Base-by-base conservation (phyloP, 2,888 invertebrate genomes). In the Standfussiana lucernea region DNA sequence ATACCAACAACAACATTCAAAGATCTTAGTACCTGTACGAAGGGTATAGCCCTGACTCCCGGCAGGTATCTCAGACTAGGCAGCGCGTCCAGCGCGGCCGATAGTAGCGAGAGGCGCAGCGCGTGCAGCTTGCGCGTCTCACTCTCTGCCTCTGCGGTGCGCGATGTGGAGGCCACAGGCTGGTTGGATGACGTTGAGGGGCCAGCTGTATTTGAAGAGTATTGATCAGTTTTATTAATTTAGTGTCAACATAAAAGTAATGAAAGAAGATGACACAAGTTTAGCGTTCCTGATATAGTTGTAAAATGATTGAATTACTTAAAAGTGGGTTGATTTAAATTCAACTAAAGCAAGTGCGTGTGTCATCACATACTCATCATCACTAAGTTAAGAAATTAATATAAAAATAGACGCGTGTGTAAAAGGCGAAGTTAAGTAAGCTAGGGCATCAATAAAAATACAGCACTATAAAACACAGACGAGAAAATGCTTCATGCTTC, bases 11-110 rank as follows among this genome's bases (percentile, higher is more conserved):
- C 21, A 47, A 59, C 28, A 59, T 18, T 32, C 15, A n/a, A 13
- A 18, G 56, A 59, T 32, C 15, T 28, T n/a, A 74, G 50, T 84
- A 98, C 98, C 97, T 99, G 99, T 93, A 99, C 98, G 91, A 99
- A 98, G 0, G 99, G 99, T 91, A 99, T 98, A 35, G 98, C 98
- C 80, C 98, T 97, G 13, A 98, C 98, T 3, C 99, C 99, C 37
- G 98, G 98, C 82, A 98, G 97, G 67, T 97, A 97, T 86, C 98
- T 97, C 74, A 99, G 95, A 69, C 98, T 97, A 0, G 98, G 98
- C 87, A 99, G 96, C 85, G 98, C 98, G 79, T 98, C 98, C 69
- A 99, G 97, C 64, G 99, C 97, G 82, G 98, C 97, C 72, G 98
- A 98, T 59, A 99, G 95, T 72, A 99, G 96, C 37, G 98, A 97